phyloP scores from a whole-genome alignment of 2,888 invertebrate species.

The Ormyrus thymus region DNA sequence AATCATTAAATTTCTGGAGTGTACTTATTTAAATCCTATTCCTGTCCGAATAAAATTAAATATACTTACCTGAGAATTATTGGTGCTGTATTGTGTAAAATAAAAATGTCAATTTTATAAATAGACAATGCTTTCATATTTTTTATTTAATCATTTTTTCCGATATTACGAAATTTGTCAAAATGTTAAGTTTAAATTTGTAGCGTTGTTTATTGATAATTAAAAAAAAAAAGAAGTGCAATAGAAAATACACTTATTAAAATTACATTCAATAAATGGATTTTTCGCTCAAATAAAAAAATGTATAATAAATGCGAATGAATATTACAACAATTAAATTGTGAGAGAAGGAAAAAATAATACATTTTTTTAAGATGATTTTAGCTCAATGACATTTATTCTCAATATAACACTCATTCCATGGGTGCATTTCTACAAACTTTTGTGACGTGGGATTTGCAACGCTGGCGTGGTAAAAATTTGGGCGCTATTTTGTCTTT shows the following conservation, averaged over 20 bases:
- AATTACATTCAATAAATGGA: conserved; percentile 7
- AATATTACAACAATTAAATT: conserved; percentile 34
- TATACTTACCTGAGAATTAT: not conserved
- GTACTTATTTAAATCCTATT: conserved; percentile 27
- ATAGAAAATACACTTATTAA: not conserved
- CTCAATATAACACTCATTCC: conserved; percentile 61
- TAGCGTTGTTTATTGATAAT: conserved; percentile 33
- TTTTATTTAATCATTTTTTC: not conserved
- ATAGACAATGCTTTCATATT: not conserved
- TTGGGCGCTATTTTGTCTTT: conserved; percentile 53
- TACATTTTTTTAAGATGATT: conserved; percentile 55
- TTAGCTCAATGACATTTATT: conserved; percentile 63
- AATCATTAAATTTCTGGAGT: conserved; percentile 56
- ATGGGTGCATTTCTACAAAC: conserved; percentile 62
- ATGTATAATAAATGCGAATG: not conserved
- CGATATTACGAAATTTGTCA: too few relatives aligned
- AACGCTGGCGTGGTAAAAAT: conserved; percentile 62
- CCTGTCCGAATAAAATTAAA: not conserved
- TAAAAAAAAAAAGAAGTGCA: conserved; percentile 33
- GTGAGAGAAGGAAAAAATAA: conserved; percentile 46
- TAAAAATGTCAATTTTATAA: not conserved
- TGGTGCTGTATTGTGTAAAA: not conserved
- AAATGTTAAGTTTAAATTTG: too few relatives aligned
- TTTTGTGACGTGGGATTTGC: conserved; percentile 61
- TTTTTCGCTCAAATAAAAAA: conserved; percentile 11